A percentile compares a stretch with the other conserved stretches of the same genome.
phyloP scores from a whole-genome alignment of 2,888 invertebrate species.

The Mycogona germanica region DNA sequence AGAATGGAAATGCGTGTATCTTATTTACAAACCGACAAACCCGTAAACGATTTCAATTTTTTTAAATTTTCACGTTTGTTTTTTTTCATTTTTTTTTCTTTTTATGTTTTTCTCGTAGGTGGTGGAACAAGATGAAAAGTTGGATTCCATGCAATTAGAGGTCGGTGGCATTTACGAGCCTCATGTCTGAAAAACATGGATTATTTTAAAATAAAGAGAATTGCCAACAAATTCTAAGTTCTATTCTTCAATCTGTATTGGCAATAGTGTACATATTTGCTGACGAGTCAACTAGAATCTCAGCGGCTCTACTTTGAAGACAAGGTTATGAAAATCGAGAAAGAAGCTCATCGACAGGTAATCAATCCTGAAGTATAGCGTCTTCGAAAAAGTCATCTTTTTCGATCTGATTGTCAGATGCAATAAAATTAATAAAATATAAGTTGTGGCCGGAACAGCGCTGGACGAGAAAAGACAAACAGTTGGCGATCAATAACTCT shows the following conservation, averaged over 20 bases:
- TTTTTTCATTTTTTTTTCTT: too few species aligned
- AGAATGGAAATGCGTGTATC: too few species aligned
- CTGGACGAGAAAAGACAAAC: too few species aligned
- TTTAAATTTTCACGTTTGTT: not conserved
- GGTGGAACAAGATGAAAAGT: conserved; percentile 56
- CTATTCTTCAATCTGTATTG: not conserved
- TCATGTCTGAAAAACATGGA: not conserved
- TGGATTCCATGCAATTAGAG: conserved; percentile 89
- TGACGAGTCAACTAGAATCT: conserved; percentile 89
- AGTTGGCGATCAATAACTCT: too few species aligned
- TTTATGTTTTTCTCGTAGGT: too few species aligned
- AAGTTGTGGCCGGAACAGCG: too few species aligned
- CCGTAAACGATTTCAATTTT: not conserved
- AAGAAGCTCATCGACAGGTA: conserved; percentile 26
- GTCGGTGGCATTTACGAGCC: conserved; percentile 25
- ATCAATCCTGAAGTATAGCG: too few species aligned
- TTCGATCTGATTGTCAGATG: too few species aligned
- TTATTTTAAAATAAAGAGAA: not conserved
- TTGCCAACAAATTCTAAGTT: not conserved
- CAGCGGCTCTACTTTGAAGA: conserved; percentile 89
- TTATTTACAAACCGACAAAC: too few species aligned
- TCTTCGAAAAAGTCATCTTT: conserved; percentile 3
- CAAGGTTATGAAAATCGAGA: conserved; percentile 43
- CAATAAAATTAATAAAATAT: too few species aligned
- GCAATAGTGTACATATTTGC: conserved; percentile 68